Conservation (phyloP, 2,888 invertebrate genomes). For the Andrena marginata region DNA sequence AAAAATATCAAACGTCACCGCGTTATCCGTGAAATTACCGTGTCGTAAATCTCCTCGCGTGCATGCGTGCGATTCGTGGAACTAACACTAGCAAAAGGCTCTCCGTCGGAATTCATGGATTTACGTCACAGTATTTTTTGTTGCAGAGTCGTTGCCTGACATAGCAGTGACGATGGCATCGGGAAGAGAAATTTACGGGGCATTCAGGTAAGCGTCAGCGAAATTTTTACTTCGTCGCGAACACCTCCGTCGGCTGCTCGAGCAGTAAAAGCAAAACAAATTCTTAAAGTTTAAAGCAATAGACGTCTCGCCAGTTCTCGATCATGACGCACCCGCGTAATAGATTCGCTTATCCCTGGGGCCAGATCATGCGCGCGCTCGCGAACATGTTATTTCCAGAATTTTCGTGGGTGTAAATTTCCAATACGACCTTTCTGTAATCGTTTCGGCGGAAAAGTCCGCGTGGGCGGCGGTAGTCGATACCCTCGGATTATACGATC, state of each 20-base stretch:
- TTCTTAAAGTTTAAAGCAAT: background rate
- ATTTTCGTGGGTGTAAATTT: constrained; percentile 73
- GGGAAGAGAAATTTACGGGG: constrained; percentile 79
- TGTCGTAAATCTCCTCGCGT: constrained; percentile 1
- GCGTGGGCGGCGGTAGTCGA: constrained; percentile 60
- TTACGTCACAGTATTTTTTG: constrained; percentile 19
- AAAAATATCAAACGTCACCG: constrained; percentile 8
- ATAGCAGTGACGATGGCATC: constrained; percentile 80
- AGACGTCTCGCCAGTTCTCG: background rate
- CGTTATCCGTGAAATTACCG: background rate
- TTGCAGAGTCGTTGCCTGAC: constrained; percentile 78
- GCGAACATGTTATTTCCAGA: constrained; percentile 69
- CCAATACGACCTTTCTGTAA: constrained; percentile 71
- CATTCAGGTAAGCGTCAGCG: constrained; percentile 73
- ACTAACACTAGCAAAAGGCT: background rate
- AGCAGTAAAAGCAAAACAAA: background rate
- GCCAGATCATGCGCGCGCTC: background rate
- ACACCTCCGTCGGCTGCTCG: no score
- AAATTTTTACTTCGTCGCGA: background rate
- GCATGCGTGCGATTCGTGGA: constrained; percentile 2
- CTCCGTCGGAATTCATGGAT: constrained; percentile 2
- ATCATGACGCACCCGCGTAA: background rate
- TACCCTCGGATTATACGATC: constrained; percentile 33
- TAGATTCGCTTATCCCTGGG: constrained; percentile 3
- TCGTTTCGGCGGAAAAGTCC: constrained; percentile 54